Base-by-base conservation (phyloP, 2,888 invertebrate species). In the Lamellibrachia columna region DNA sequence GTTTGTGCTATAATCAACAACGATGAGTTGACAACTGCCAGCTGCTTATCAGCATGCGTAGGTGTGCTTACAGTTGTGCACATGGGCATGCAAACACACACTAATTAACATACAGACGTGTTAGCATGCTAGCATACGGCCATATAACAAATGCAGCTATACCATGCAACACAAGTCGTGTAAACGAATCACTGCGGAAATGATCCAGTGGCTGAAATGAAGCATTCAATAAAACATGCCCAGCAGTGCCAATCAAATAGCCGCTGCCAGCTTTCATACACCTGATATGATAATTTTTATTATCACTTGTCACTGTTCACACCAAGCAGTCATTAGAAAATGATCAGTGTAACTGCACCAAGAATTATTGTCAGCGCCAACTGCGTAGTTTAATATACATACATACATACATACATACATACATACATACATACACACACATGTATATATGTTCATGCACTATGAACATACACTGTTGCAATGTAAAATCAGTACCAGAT, bases 391-490 rank as follows among this genome's bases (percentile, higher is more conserved):
- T 15, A 75, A 75, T 22, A 75, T 60, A 92, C 52, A 92, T 91
- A 93, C 92, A 93, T 90, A 92, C 91, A 92, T 92, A 92, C 91
- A 93, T 90, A 93, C 91, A 93, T 91, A 92, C 91, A 92, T 75
- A 92, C 91, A 92, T 92, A 92, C 92, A 93, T 92, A 92, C 91
- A 93, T 92, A 92, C 91, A 93, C 40, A 90, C 91, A 93, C 53
- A 7, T 55, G 91, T 93, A 93, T 90, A 93, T 58, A 90, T 90
- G 58, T 93, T 11, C 52, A 52, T 60, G 1, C 52, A 2, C 90
- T 90, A 11, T 75, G 75, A 75, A 22, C n/a, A 0, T 22, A 15
- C 22, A 1, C 75, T 75, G 75, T 75, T 75, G 22, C n/a, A 22
- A 75, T n/a, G 6, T 75, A 75, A 75, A 75, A 75, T 75, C 75